phyloP scores from a whole-genome alignment of 2,888 invertebrate species.

The Rotaria magnacalcarata region DNA sequence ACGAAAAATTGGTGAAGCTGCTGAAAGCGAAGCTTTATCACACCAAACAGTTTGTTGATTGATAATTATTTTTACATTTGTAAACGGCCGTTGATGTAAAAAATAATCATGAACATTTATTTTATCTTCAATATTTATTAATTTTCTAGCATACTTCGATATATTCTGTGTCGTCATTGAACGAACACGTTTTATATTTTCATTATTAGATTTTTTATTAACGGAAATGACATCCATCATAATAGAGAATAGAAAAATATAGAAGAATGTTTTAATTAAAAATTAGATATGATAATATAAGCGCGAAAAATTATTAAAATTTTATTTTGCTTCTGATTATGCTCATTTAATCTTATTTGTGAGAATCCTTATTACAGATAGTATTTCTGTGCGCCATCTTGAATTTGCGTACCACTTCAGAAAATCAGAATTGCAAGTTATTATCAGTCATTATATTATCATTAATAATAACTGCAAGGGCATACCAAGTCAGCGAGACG shows the following conservation, averaged over 20 bases:
- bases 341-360: too few species aligned
- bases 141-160: not conserved
- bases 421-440: not conserved
- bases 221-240: not conserved
- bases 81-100: not conserved
- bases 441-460: not conserved
- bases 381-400: not conserved
- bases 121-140: not conserved
- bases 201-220: not conserved
- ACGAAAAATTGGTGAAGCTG: not conserved
- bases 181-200: not conserved
- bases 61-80: constrained; percentile 20
- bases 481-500: not conserved
- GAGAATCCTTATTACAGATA: not conserved
- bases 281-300: not conserved
- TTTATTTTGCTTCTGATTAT: too few species aligned
- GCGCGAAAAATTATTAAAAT: not conserved
- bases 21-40: not conserved
- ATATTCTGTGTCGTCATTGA: not conserved
- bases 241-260: not conserved
- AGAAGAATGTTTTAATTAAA: not conserved
- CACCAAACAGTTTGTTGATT: not conserved
- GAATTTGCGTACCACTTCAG: not conserved
- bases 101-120: not conserved
- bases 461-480: not conserved